Conservation (phyloP, 1,140 invertebrate genomes). For the Amyelois transitella region DNA sequence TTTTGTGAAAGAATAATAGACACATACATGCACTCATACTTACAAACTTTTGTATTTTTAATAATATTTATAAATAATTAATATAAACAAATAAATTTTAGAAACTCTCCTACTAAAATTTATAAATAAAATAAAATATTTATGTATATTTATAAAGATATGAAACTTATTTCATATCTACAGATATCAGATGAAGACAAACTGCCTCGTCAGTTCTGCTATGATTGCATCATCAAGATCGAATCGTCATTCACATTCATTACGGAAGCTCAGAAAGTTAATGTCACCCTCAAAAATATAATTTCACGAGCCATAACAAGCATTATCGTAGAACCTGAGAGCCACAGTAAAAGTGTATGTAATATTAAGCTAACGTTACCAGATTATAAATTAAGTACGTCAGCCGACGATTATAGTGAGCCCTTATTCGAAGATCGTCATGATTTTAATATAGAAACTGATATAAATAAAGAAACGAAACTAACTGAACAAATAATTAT, state of each 20-base stretch:
- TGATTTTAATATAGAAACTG: neutral
- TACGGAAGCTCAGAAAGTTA: conserved; percentile 50
- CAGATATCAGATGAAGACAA: conserved; percentile 47
- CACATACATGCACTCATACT: no score
- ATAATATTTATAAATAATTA: no score
- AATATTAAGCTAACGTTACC: conserved; percentile 40
- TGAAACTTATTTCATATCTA: conserved; percentile 10
- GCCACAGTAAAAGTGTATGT: conserved; percentile 12
- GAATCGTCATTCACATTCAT: conserved; percentile 55
- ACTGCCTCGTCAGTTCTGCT: conserved; percentile 59
- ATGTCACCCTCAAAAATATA: conserved; percentile 52
- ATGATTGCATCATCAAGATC: conserved; percentile 53
- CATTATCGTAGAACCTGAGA: conserved; percentile 49
- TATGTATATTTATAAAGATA: neutral
- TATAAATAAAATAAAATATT: neutral
- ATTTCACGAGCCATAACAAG: conserved; percentile 38
- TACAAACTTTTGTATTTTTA: no score
- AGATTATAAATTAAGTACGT: conserved; percentile 41
- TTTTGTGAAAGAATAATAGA: no score
- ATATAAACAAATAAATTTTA: no score
- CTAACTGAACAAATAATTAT: neutral
- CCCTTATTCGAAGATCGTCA: conserved; percentile 11
- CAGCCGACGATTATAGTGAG: conserved; percentile 23
- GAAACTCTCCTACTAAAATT: neutral
- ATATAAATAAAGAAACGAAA: neutral